Base-by-base conservation (phyloP, 2,888 invertebrate species). In the Lasioglossum lativentre region DNA sequence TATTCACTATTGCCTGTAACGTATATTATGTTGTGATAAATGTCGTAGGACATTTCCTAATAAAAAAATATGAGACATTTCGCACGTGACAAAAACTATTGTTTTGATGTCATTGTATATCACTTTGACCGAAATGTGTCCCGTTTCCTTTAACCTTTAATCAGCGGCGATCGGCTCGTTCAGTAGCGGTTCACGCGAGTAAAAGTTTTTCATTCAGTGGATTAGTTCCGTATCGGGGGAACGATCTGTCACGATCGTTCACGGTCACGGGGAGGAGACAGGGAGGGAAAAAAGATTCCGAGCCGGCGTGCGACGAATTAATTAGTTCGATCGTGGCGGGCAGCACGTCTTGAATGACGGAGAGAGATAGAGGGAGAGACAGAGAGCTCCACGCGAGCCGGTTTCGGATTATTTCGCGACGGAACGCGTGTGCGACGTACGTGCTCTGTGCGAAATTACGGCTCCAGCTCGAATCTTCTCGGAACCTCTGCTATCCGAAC, bases 281-380 rank as follows among this genome's bases (percentile, higher is more conserved):
- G 56, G 40, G 40, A 75, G 74, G 68, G 71, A 75, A 59, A 75
- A 87, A 89, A 86, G 89, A 85, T 90, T 82, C 70, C 81, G 70
- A 76, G 77, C 71, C 72, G 83, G 40, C 90, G 90, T 90, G 90
- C 89, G 83, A 90, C 90, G 90, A 90, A 90, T 90, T 90, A 90
- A 90, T 90, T 90, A 90, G 86, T 87, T 90, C 88, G 89, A 89
- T 87, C 90, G 85, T 56, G 83, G 81, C 80, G 71, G 82, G 85
- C 88, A 74, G 86, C 88, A 75, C 86, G 88, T 90, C 90, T 90
- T 89, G 89, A 90, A 89, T 85, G 90, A 63, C 10, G 10, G 52
- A 52, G 52, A 10, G n/a, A 52, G 23, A n/a, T 23, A n/a, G 52
- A 52, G 52, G 23, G 52, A 52, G 59, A 30, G n/a, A 59, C 82